Evolutionary conservation across 2,797 vertebrate genomes (phyloP), one percentile per base, ranked within the genome.

Genomic region (Masticophis lateralis): DNA sequence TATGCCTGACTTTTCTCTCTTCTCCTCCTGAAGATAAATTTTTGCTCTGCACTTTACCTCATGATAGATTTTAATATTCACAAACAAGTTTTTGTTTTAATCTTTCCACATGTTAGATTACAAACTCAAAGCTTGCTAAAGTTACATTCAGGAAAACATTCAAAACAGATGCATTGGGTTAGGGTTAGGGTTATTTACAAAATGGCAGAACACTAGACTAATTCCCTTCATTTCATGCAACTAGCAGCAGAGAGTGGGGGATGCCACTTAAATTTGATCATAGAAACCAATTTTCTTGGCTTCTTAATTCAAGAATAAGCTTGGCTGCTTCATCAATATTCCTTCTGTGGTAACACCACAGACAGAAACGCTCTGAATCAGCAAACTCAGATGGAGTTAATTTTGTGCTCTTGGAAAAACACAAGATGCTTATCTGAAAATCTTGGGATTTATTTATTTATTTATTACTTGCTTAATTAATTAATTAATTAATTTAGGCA

Each of bases 271-370:
- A 27, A 3, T 12, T 11, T 27, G 92, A 59, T 93, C 60, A 47
- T 59, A 74, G 60, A 95, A 95, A 88, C 20, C 20, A n/a, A 55
- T 94, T 95, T 87, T 91, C 63, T 89, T 92, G 53, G n/a, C 79
- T 95, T 93, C n/a, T 43, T 18, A 22, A 2, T 94, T 95, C 63
- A 93, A 94, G 93, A 63, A 12, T 28, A 92, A 94, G 51, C 63
- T 91, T 56, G 69, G 20, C 51, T 56, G 3, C n/a, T 43, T 53
- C 86, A 74, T 83, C 79, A 83, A 88, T 69, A 27, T 83, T 60
- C 28, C 90, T 16, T 91, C 92, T 91, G 16, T 25, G 88, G 93
- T 0, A 0, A 92, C 93, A 94, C 90, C 53, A 51, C 74, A 94
- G 87, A 47, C 18, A 87, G 79, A 86, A 91, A 90, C 56, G 20